Evolutionary conservation across 64 coral and sea anemone genomes (phyloP).

Genomic region (Platygyra sinensis): DNA sequence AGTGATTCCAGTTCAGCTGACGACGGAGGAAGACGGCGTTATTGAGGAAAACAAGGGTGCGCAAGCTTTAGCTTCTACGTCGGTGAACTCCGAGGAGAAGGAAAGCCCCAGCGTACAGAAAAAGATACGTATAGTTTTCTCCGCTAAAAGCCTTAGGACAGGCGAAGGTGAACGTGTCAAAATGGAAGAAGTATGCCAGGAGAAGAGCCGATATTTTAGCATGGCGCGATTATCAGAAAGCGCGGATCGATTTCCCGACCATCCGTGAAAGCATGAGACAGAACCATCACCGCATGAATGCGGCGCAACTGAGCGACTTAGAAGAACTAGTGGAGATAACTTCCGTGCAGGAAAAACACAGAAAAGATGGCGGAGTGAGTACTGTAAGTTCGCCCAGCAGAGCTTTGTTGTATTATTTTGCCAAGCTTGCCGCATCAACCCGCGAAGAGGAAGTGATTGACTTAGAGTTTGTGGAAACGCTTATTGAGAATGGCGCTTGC

Average conservation of each 20-base stretch:
- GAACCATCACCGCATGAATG: slow-evolving; percentile 69
- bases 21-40: slow-evolving; percentile 31
- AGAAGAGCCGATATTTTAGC: not conserved
- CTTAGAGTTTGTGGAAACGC: slow-evolving; percentile 86
- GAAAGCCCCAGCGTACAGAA: not conserved
- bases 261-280: slow-evolving; percentile 49
- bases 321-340: slow-evolving; percentile 81
- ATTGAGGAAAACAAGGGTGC: slow-evolving; percentile 31
- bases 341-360: slow-evolving; percentile 22
- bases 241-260: slow-evolving; percentile 24
- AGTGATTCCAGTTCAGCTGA: slow-evolving; percentile 68
- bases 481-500: slow-evolving; percentile 81
- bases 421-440: slow-evolving; percentile 70
- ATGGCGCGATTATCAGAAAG: slow-evolving; percentile 15
- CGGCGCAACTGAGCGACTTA: slow-evolving; percentile 85
- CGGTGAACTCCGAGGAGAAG: not conserved
- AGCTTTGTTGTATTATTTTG: slow-evolving; percentile 90
- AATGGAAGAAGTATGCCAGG: slow-evolving; percentile 48
- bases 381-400: slow-evolving; percentile 81
- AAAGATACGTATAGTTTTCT: slow-evolving; percentile 31
- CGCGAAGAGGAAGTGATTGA: slow-evolving; percentile 91
- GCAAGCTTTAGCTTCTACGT: not conserved
- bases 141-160: slow-evolving; percentile 27
- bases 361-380: slow-evolving; percentile 17
- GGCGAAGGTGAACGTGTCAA: slow-evolving; percentile 49